phyloP scores from a whole-genome alignment of 2,888 invertebrate species.

The Pristionchus entomophagus region DNA sequence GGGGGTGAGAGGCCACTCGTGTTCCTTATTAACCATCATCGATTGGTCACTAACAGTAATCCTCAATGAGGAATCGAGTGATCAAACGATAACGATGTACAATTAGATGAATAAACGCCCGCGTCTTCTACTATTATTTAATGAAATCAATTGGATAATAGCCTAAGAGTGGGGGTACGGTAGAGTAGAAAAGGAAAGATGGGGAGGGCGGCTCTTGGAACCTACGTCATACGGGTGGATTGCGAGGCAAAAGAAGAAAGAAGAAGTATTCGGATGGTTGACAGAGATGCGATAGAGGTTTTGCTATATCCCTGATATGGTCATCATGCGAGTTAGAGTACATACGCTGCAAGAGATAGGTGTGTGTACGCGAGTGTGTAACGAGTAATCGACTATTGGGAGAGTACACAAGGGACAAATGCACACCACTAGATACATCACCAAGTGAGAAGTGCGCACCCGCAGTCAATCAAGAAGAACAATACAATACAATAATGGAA shows the following conservation, averaged over 20 bases:
- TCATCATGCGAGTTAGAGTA: constrained; percentile 34
- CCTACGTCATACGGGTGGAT: constrained; percentile 34
- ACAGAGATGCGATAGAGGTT: constrained; percentile 35
- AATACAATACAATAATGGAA: not conserved
- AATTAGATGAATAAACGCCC: constrained; percentile 37
- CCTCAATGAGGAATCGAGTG: not conserved
- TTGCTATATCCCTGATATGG: constrained; percentile 42
- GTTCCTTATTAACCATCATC: constrained; percentile 29
- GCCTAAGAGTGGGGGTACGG: constrained; percentile 30
- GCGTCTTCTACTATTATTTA: constrained; percentile 39
- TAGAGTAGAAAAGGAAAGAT: not conserved
- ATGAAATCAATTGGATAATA: constrained; percentile 28
- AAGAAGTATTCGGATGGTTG: constrained; percentile 28
- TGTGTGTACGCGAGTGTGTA: constrained; percentile 40
- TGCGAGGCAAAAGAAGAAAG: constrained; percentile 29
- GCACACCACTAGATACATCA: constrained; percentile 31
- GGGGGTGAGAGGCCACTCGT: constrained; percentile 19
- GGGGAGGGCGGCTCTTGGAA: constrained; percentile 35
- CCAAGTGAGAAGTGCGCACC: constrained; percentile 35
- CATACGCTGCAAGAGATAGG: constrained; percentile 28
- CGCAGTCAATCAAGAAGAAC: constrained; percentile 16
- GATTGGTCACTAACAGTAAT: not conserved
- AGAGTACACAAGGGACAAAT: not conserved
- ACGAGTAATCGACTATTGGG: constrained; percentile 8
- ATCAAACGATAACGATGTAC: not conserved